Evolutionary conservation across 2,113 vertebrate species (phyloP), one percentile per base, ranked within the genome.

Genomic region (Malurus melanocephalus): DNA sequence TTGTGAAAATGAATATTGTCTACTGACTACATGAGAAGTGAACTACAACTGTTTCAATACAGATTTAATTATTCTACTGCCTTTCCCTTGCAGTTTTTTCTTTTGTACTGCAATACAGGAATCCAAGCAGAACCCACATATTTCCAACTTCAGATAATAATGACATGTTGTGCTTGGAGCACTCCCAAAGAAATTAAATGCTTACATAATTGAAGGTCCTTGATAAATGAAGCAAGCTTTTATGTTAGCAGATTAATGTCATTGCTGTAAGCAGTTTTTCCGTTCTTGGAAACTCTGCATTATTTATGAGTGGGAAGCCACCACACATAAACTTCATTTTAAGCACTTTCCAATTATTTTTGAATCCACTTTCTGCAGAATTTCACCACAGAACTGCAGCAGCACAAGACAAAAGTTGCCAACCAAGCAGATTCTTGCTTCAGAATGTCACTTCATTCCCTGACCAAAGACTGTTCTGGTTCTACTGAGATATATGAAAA

Each of bases 401-500:
- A 95, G 61, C 84, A 95, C 82, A 95, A 93, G 80, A 90, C 27
- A 55, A 42, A 72, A n/a, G 80, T 93, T 90, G 59, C 73, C 95
- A 79, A 95, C 81, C 46, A 92, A 91, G 71, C 80, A 81, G 46
- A 92, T 88, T 89, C 84, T 94, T 95, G 45, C 88, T 81, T 95
- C 71, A 92, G 84, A 95, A 80, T 74, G 21, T 96, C 95, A 93
- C 91, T 94, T 97, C 81, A 72, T 93, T 96, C 94, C 96, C 94
- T 97, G 94, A 97, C 96, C 97, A 97, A 97, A 98, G 97, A 96
- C 85, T 94, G 52, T 90, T 92, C 83, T 92, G 83, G 62, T 95
- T 94, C 94, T 92, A 92, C 83, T 84, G 48, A 93, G 91, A 93
- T 43, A 80, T 56, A 87, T 85, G 85, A 87, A 93, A 91, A 85